A percentile compares a stretch with the other conserved stretches of the same genome.
Conservation (phyloP, 1,140 invertebrate species). For the Heliothis virescens region DNA sequence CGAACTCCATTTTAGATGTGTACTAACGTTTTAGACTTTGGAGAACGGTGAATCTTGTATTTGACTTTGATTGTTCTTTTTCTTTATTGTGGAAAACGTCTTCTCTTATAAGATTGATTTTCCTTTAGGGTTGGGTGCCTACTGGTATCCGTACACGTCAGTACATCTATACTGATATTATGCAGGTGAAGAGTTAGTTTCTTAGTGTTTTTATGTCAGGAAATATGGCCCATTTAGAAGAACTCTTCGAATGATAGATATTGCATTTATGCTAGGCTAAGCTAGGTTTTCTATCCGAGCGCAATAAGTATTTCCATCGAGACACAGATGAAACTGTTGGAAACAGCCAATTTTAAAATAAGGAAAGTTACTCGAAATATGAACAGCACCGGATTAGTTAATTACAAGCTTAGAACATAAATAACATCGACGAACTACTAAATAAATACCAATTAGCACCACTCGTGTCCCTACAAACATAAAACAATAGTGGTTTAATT, state of each 20-base stretch:
- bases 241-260: no score
- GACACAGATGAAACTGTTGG: no score
- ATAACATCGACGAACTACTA: background rate
- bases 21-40: conserved; percentile 21
- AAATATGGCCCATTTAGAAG: no score
- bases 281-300: no score
- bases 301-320: no score
- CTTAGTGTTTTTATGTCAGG: no score
- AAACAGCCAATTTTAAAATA: no score
- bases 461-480: background rate
- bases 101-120: background rate
- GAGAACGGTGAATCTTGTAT: background rate
- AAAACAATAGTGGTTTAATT: background rate
- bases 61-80: background rate
- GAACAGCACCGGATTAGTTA: background rate
- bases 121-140: background rate
- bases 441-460: background rate
- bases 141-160: no score
- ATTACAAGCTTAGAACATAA: background rate
- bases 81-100: background rate
- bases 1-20: conserved; percentile 34
- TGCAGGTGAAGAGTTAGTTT: no score
- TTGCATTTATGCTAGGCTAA: no score
- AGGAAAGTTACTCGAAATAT: background rate
- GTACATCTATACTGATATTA: no score